Conservation (phyloP, 1,140 invertebrate species). For the Drosophila sp. region DNA sequence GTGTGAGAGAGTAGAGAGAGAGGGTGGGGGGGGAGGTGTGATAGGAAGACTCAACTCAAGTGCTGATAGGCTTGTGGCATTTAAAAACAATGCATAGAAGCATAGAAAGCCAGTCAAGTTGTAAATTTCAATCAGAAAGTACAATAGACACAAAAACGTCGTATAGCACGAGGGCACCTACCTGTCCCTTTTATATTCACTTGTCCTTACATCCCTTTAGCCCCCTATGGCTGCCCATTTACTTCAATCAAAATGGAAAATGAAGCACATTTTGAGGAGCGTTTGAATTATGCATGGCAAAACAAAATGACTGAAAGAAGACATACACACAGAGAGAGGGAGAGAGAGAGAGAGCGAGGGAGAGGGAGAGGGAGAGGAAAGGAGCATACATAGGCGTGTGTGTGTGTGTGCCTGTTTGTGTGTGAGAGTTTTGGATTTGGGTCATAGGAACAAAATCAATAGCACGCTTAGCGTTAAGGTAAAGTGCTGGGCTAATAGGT, state of each 20-base stretch:
- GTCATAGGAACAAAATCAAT: conserved; percentile 73
- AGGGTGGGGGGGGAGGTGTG: too few species aligned
- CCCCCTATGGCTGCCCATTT: background rate
- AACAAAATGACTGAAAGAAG: background rate
- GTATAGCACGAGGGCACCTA: background rate
- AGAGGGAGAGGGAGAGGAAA: background rate
- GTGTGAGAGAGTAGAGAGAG: background rate
- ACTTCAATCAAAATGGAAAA: conserved; percentile 38
- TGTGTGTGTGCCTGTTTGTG: conserved; percentile 14
- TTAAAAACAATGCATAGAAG: background rate
- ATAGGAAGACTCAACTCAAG: background rate
- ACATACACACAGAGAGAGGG: background rate
- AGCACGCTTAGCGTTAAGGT: conserved; percentile 24
- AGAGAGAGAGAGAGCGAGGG: background rate
- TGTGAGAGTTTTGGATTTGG: conserved; percentile 41
- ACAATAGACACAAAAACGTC: background rate
- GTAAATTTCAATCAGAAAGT: conserved; percentile 53
- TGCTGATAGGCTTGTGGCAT: background rate
- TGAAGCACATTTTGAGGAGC: conserved; percentile 50
- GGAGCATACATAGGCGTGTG: background rate
- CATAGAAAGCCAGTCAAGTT: conserved; percentile 31
- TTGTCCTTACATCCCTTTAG: background rate
- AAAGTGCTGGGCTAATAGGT: conserved; percentile 26
- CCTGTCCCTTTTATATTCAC: conserved; percentile 1
- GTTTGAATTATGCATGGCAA: conserved; percentile 66